Base-by-base conservation (phyloP, 2,113 vertebrate genomes). In the Syngnathus floridae region DNA sequence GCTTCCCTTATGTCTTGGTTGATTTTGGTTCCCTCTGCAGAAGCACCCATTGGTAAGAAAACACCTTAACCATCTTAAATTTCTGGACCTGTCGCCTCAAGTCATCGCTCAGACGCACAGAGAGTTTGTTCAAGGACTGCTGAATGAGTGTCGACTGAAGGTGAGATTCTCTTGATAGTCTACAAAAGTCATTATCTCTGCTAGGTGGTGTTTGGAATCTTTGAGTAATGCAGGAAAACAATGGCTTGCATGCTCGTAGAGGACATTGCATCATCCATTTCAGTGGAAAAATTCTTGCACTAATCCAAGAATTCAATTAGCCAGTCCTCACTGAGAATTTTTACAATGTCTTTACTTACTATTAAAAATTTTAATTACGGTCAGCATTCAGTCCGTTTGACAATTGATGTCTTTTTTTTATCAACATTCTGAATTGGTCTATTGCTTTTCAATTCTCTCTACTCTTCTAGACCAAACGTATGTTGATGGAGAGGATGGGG, bases 401-500 rank as follows among this genome's bases (percentile, higher is more conserved):
- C 40, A 41, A 2, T 4, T 3, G 40, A 11, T 9, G 13, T 46
- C 13, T 2, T 21, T 21, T n/a, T 52, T 22, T 52, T 22, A 21
- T n/a, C 35, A 17, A 10, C 48, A 51, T 35, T 26, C 54, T 14
- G 54, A 35, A 14, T 56, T 7, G 26, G 1, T 35, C 17, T 37
- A 11, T 35, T 26, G 73, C n/a, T 55, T 35, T 35, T 35, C 6
- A 16, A 5, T 16, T 14, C 1, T 8, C 7, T 35, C 26, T 16
- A 14, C 8, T 4, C 43, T 31, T 78, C 48, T 72, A 99, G 97
- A 99, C 96, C 37, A 99, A 99, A 65, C 90, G 94, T 49, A 97
- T 99, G 96, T 70, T 99, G 87, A 96, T 98, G 86, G 96, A 99
- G 78, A 95, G 97, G 80, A 99, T 99, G 94, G 96, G 95, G 38